Evolutionary conservation across 2,797 vertebrate genomes (phyloP).

Genomic region (Cetoscarus ocellatus): DNA sequence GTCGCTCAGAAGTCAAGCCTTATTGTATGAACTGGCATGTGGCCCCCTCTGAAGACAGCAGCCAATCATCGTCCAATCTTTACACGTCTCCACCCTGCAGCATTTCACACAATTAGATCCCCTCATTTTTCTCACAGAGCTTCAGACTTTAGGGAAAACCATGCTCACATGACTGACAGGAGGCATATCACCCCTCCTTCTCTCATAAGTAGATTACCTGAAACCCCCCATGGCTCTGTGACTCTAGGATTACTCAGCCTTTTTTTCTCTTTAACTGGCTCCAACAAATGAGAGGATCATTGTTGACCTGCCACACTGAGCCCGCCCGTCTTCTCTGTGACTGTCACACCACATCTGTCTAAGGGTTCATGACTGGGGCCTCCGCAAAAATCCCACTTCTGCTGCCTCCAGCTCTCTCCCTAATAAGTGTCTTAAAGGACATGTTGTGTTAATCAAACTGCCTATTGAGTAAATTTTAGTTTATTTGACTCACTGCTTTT

Average conservation of each 20-base stretch:
- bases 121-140: conserved; percentile 41
- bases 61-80: conserved; percentile 46
- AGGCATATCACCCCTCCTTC: conserved; percentile 34
- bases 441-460: conserved; percentile 28
- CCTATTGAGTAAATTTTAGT: conserved; percentile 37
- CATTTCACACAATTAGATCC: conserved; percentile 35
- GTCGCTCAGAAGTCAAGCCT: too few relatives aligned
- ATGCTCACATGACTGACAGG: conserved; percentile 51
- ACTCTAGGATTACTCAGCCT: conserved; percentile 62
- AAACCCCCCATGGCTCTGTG: conserved; percentile 60
- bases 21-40: too few relatives aligned
- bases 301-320: conserved; percentile 43
- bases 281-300: conserved; percentile 47
- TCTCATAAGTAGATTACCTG: conserved; percentile 63
- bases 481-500: conserved; percentile 36
- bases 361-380: conserved; percentile 1
- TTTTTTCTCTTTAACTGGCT: conserved; percentile 52
- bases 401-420: conserved; percentile 14
- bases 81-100: conserved; percentile 36
- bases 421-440: conserved; percentile 20
- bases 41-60: too few relatives aligned
- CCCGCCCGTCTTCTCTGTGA: conserved; percentile 25
- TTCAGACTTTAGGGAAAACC: conserved; percentile 19
- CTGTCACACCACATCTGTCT: conserved; percentile 53
- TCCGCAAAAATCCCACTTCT: conserved; percentile 15